Evolutionary conservation across 2,888 invertebrate species (phyloP), one percentile per base, ranked within the genome.

Genomic region (Papilio demoleus): DNA sequence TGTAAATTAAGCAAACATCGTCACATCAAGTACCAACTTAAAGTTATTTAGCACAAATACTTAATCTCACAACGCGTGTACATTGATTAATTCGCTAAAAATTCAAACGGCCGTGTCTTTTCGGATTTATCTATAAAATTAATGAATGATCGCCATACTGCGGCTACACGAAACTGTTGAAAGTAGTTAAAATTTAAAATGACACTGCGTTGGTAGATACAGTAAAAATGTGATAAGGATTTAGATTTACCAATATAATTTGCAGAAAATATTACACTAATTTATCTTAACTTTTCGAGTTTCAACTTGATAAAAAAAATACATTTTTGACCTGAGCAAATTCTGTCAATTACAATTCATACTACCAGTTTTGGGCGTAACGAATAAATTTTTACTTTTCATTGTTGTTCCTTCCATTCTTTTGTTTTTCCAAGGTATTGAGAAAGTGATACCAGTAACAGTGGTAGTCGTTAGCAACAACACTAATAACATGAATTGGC

Each of bases 11-110:
- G 5, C 8, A 36, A 64, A 38, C 8, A 47, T 50, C n/a, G n/a
- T 47, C 22, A 60, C 66, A 27, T 38, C 24, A 17, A 38, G 38
- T 64, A 53, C 50, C 38, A 24, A 34, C 50, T 38, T 60, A 34
- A 53, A 36, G n/a, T 22, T 56, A 68, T 63, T 19, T 64, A 24
- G 58, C 58, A 68, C 50, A 65, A 47, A 68, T 47, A 27, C 53
- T 68, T 65, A 65, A 59, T 63, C 50, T 61, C 22, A 65, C 50
- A 45, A 34, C 42, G 24, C 19, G 27, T 17, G 38, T 36, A 19
- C 68, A 53, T 69, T 69, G 65, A 69, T 69, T 65, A 61, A 69
- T 69, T 60, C 42, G 31, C 27, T 60, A 69, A 69, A 64, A 69
- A 65, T 42, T 65, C 68, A 64, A 65, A 65, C 40, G 36, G 47